A percentile compares a stretch with the other conserved stretches of the same genome.
These are phyloP conservation scores for Lypha dubia DNA, from an alignment of 2,888 invertebrate genomes.

Conservation along the genomic window DNA sequence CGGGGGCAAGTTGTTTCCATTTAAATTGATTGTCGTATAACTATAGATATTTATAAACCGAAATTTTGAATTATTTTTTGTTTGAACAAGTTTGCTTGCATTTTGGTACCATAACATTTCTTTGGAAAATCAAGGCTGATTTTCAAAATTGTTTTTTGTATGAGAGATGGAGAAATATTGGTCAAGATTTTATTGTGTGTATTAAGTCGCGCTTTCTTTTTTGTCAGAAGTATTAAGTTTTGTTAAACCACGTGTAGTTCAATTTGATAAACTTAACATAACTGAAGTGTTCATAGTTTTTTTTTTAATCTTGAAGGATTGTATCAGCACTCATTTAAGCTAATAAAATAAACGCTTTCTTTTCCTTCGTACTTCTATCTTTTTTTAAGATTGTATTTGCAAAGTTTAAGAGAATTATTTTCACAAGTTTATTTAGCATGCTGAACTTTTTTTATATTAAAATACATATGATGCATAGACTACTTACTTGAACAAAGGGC, in stretches of 20 bases:
- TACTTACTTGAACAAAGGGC: slow-evolving; percentile 96
- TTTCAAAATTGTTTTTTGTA: too few species aligned
- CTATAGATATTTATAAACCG: too few species aligned
- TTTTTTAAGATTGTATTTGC: background rate
- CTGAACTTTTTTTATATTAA: background rate
- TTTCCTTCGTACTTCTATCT: slow-evolving; percentile 74
- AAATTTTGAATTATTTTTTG: background rate
- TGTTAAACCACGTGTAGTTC: slow-evolving; percentile 82
- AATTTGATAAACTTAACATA: slow-evolving; percentile 77
- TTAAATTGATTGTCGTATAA: too few species aligned
- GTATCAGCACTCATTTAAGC: slow-evolving; percentile 80
- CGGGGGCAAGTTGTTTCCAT: too few species aligned
- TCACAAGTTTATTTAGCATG: background rate
- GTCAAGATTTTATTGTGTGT: too few species aligned
- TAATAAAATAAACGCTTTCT: slow-evolving; percentile 78
- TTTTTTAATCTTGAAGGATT: slow-evolving; percentile 81
- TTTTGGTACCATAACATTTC: too few species aligned
- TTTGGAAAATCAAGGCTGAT: too few species aligned
- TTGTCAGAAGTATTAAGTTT: too few species aligned
- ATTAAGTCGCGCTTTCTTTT: too few species aligned
- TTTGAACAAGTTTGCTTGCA: too few species aligned
- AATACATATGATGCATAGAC: background rate
- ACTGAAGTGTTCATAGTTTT: slow-evolving; percentile 81
- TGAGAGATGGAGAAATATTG: too few species aligned
- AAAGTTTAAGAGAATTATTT: background rate